A percentile compares a stretch with the other conserved stretches of the same genome.
phyloP scores from a whole-genome alignment of 2,113 vertebrate species.

The Tamias sibiricus region DNA sequence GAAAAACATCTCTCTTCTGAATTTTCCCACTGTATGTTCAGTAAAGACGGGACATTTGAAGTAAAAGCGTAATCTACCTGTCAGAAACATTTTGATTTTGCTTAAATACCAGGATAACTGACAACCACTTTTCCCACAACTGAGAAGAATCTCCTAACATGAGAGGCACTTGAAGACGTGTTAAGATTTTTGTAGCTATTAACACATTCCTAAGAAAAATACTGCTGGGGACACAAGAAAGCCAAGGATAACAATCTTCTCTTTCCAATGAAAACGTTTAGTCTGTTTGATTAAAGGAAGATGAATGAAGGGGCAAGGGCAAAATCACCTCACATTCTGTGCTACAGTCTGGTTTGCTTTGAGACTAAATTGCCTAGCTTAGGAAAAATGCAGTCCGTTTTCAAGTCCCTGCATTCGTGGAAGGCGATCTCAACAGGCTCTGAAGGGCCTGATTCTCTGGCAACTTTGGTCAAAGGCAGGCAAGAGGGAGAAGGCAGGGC shows the following conservation, averaged over 20 bases:
- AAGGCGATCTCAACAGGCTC: background rate
- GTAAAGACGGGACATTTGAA: slow-evolving; percentile 69
- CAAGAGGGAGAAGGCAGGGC: background rate
- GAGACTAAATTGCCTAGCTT: slow-evolving; percentile 53
- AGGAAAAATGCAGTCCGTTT: slow-evolving; percentile 40
- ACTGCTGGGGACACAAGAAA: slow-evolving; percentile 74
- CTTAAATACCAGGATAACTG: slow-evolving; percentile 71
- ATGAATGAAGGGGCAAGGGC: slow-evolving; percentile 72
- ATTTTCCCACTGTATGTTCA: slow-evolving; percentile 48
- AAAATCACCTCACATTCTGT: slow-evolving; percentile 69
- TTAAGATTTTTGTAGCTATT: slow-evolving; percentile 83
- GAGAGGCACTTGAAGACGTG: slow-evolving; percentile 81
- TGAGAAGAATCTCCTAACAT: slow-evolving; percentile 75
- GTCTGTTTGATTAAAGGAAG: slow-evolving; percentile 82
- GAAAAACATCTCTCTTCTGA: slow-evolving; percentile 68
- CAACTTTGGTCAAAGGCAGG: background rate
- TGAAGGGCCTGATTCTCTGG: background rate
- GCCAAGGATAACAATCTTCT: slow-evolving; percentile 81
- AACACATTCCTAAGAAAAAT: slow-evolving; percentile 84
- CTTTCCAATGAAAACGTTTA: slow-evolving; percentile 79
- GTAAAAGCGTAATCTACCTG: slow-evolving; percentile 75
- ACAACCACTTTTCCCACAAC: slow-evolving; percentile 80
- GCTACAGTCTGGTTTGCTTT: slow-evolving; percentile 40
- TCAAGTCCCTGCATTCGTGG: slow-evolving; percentile 42
- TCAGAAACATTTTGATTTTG: slow-evolving; percentile 76